These are phyloP conservation scores for Pseudonaja textilis DNA, from an alignment of 2,113 vertebrate genomes.

Conservation along the genomic window DNA sequence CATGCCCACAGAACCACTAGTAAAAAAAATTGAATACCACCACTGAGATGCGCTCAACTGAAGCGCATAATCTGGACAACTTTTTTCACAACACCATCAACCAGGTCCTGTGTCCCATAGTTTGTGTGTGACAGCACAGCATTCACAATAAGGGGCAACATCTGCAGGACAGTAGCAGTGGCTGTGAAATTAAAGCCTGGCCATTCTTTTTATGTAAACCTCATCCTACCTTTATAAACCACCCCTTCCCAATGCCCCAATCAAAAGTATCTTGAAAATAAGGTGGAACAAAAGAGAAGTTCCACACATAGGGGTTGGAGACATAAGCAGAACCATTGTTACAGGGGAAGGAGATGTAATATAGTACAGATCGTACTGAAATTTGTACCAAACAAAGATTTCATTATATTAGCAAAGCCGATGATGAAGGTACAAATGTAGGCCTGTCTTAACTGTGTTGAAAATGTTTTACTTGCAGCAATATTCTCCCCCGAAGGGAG, in stretches of 20 bases:
- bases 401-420: not conserved
- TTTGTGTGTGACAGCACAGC: too few species aligned
- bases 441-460: not conserved
- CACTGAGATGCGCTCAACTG: not conserved
- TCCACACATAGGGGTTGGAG: not conserved
- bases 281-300: not conserved
- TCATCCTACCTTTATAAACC: not conserved
- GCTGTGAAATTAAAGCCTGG: not conserved
- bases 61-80: not conserved
- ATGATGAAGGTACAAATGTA: not conserved
- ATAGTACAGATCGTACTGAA: not conserved
- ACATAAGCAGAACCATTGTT: not conserved
- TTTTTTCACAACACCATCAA: not conserved
- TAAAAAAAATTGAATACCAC: too few species aligned
- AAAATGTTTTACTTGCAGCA: not conserved
- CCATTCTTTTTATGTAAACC: not conserved
- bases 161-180: not conserved
- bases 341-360: not conserved
- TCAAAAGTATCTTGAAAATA: not conserved
- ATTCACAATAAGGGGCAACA: not conserved
- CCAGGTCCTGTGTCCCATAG: not conserved
- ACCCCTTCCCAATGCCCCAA: not conserved
- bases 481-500: not conserved
- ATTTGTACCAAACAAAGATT: not conserved
- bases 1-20: too few species aligned